A percentile compares a stretch with the other conserved stretches of the same genome.
Conservation (phyloP, 1,140 invertebrate genomes). For the Drosophila kikkawai region DNA sequence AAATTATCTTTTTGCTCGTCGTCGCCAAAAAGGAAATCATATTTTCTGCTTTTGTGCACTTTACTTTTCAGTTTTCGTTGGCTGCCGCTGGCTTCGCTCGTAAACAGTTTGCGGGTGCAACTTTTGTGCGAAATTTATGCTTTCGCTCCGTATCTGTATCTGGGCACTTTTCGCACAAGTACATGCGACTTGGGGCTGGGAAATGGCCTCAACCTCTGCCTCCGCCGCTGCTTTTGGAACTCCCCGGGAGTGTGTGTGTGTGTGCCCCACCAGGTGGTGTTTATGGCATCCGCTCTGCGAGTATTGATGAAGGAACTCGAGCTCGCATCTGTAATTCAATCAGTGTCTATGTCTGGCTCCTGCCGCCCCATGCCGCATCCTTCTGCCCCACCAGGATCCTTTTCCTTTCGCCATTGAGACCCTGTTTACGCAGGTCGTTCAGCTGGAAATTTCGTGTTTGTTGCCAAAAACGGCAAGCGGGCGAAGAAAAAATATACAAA, state of each 20-base stretch:
- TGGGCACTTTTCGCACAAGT: conserved; percentile 75
- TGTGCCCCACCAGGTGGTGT: conserved; percentile 76
- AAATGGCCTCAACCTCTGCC: conserved; percentile 20
- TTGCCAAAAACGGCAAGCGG: conserved; percentile 32
- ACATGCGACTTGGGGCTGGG: conserved; percentile 58
- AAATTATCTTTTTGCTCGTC: conserved; percentile 84
- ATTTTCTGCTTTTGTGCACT: conserved; percentile 85
- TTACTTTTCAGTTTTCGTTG: conserved; percentile 82
- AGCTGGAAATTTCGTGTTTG: conserved; percentile 69
- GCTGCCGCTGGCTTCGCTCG: conserved; percentile 54
- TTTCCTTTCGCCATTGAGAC: conserved; percentile 57
- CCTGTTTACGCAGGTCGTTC: conserved; percentile 70
- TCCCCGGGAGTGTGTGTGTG: conserved; percentile 20
- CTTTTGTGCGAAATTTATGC: conserved; percentile 84
- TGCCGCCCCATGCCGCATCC: conserved; percentile 9
- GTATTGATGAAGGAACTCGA: conserved; percentile 83
- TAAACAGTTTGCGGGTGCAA: conserved; percentile 83
- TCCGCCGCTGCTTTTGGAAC: background rate
- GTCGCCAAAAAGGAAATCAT: conserved; percentile 85
- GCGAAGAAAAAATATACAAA: conserved; percentile 33
- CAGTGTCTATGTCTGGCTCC: conserved; percentile 81
- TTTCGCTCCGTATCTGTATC: conserved; percentile 67
- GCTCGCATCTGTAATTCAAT: conserved; percentile 83
- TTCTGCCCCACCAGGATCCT: conserved; percentile 3
- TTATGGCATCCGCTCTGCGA: conserved; percentile 83